A percentile compares a stretch with the other conserved stretches of the same genome.
These are phyloP conservation scores for Erynnis tages DNA, from an alignment of 2,888 invertebrate genomes.

Conservation along the genomic window DNA sequence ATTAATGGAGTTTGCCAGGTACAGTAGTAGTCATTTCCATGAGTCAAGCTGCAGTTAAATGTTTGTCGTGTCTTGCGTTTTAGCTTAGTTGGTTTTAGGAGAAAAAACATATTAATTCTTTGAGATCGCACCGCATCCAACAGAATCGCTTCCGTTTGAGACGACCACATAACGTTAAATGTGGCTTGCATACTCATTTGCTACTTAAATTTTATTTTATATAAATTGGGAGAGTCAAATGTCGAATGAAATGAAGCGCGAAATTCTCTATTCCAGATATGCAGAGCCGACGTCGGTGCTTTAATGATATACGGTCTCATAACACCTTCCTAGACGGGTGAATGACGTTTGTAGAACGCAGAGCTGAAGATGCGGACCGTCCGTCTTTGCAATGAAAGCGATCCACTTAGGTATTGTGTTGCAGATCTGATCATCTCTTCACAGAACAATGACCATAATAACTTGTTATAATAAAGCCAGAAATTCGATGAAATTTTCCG, in stretches of 20 bases:
- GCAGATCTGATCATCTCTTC: conserved; percentile 37
- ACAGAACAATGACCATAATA: conserved; percentile 36
- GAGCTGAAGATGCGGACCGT: conserved; percentile 37
- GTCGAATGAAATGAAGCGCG: background rate
- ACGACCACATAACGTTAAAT: background rate
- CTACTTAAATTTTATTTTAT: too few species aligned
- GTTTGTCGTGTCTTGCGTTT: too few species aligned
- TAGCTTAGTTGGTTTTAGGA: too few species aligned
- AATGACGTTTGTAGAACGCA: conserved; percentile 57
- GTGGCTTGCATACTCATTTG: too few species aligned
- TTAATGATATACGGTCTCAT: conserved; percentile 28
- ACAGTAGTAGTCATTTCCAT: too few species aligned
- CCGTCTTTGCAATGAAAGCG: conserved; percentile 41
- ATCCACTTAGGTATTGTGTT: conserved; percentile 41
- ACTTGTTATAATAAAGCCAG: conserved; percentile 38
- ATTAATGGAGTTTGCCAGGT: too few species aligned
- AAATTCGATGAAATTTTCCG: conserved; percentile 44
- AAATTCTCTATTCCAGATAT: conserved; percentile 2
- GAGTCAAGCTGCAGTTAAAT: too few species aligned
- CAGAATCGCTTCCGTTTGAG: too few species aligned
- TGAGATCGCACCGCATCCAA: too few species aligned
- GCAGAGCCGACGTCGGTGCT: background rate
- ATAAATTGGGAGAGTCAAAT: conserved; percentile 1
- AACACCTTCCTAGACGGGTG: conserved; percentile 46
- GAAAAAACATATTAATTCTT: too few species aligned